These are phyloP conservation scores for Myiozetetes cayanensis DNA, from an alignment of 2,113 vertebrate species.

Conservation along the genomic window DNA sequence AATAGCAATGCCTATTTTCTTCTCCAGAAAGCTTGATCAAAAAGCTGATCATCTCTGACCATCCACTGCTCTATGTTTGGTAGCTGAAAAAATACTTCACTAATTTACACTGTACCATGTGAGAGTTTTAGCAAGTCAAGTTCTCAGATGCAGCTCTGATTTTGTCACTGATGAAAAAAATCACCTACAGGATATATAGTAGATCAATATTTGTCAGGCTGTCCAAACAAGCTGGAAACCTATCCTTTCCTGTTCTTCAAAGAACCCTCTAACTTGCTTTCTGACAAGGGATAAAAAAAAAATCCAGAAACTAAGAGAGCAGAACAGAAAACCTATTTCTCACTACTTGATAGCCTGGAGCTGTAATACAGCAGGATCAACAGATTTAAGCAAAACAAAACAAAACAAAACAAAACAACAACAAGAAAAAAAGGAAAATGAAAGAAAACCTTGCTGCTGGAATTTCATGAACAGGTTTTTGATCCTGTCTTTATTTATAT, in stretches of 20 bases:
- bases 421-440: not conserved
- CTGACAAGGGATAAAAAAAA: not conserved
- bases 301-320: not conserved
- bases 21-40: not conserved
- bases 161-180: slow-evolving; percentile 36
- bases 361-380: not conserved
- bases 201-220: slow-evolving; percentile 21
- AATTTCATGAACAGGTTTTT: not conserved
- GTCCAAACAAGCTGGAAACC: not conserved
- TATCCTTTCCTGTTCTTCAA: slow-evolving; percentile 1
- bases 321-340: slow-evolving; percentile 49
- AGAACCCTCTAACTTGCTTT: not conserved
- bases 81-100: not conserved
- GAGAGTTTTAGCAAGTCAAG: not conserved
- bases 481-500: not conserved
- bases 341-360: slow-evolving; percentile 14
- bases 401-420: not conserved
- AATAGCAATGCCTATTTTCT: not conserved
- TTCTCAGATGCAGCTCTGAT: not conserved
- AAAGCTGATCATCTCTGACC: slow-evolving; percentile 5
- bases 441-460: not conserved
- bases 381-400: not conserved
- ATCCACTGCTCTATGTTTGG: not conserved
- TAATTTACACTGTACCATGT: not conserved
- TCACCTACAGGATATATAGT: not conserved